A percentile compares a stretch with the other conserved stretches of the same genome.
phyloP scores from a whole-genome alignment of 2,113 vertebrate genomes.

The Paradoxurus hermaphroditus region DNA sequence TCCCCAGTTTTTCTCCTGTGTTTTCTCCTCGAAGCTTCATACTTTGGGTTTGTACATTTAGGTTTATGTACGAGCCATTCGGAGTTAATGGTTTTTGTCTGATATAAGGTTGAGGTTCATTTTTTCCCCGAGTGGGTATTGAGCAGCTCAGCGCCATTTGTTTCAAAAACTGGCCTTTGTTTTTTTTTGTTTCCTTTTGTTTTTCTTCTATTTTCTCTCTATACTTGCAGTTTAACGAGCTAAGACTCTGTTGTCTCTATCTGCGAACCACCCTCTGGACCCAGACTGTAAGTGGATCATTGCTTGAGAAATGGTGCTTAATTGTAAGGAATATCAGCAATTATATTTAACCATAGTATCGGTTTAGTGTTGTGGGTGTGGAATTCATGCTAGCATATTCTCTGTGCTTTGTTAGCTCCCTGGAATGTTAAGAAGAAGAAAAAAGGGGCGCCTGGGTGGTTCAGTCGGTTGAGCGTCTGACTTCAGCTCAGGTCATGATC shows the following conservation, averaged over 20 bases:
- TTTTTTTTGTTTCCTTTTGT: neutral
- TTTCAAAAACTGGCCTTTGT: neutral
- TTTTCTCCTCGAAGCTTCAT: neutral
- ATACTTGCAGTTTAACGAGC: neutral
- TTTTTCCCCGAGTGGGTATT: neutral
- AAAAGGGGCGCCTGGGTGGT: neutral
- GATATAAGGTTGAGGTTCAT: neutral
- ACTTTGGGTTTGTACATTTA: neutral
- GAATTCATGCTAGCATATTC: neutral
- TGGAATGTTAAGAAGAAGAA: neutral
- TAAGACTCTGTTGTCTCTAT: neutral
- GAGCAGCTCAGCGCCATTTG: neutral
- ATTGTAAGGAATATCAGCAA: neutral
- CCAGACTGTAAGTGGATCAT: neutral
- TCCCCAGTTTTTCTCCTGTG: neutral
- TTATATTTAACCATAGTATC: neutral
- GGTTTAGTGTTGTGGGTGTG: neutral
- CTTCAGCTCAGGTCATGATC: too few relatives aligned
- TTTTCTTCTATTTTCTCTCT: neutral
- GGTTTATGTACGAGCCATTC: neutral
- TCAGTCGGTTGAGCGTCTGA: too few relatives aligned
- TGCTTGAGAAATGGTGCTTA: neutral
- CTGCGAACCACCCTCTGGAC: neutral
- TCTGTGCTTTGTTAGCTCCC: neutral
- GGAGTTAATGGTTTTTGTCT: neutral